Percentiles rank a stretch among this genome's conserved stretches.
Conservation (phyloP, 2,888 invertebrate species). For the Drosophila eohydei region DNA sequence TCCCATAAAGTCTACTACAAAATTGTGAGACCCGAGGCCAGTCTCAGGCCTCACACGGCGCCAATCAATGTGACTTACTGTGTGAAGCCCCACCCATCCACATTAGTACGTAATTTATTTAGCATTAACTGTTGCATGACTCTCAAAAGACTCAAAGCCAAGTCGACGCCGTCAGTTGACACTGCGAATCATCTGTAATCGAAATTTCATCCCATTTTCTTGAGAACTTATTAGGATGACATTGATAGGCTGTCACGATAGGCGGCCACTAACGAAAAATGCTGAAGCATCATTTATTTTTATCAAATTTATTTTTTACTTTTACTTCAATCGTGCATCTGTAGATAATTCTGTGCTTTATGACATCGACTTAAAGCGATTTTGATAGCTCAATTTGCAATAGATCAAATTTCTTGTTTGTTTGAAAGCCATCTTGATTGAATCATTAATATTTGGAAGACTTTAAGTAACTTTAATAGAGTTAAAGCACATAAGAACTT, state of each 20-base stretch:
- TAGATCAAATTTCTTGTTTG: not conserved
- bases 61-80: slow-evolving; percentile 61
- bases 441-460: not conserved
- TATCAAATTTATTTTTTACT: slow-evolving; percentile 6
- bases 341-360: not conserved
- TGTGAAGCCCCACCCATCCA: slow-evolving; percentile 50
- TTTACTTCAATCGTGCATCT: not conserved
- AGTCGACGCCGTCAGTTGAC: slow-evolving; percentile 6
- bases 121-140: slow-evolving; percentile 65
- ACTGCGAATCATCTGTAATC: slow-evolving; percentile 1
- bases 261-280: not conserved
- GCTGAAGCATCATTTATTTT: slow-evolving; percentile 10
- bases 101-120: slow-evolving; percentile 68
- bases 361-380: not conserved
- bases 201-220: slow-evolving; percentile 13
- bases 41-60: slow-evolving; percentile 15
- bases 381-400: not conserved
- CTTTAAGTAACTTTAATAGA: not conserved
- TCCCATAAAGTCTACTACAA: slow-evolving; percentile 32
- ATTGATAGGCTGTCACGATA: slow-evolving; percentile 7
- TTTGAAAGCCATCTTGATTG: not conserved
- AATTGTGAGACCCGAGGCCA: slow-evolving; percentile 45
- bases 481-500: not conserved
- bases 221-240: slow-evolving; percentile 2
- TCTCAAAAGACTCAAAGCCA: slow-evolving; percentile 17